These are phyloP conservation scores for Cheilosia pagana DNA, from an alignment of 2,888 invertebrate genomes.

Conservation along the genomic window DNA sequence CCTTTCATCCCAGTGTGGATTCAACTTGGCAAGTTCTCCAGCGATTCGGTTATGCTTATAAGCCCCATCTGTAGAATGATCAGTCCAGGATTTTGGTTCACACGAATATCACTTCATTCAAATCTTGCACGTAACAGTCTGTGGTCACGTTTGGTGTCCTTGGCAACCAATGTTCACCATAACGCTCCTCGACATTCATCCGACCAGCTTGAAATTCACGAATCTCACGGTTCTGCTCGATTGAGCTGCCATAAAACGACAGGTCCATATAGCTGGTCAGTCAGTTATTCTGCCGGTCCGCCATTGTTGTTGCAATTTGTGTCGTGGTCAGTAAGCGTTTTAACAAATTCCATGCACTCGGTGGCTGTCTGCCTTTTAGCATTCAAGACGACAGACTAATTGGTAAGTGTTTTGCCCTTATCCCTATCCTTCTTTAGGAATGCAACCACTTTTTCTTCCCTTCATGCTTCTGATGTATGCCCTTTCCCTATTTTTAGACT, in stretches of 20 bases:
- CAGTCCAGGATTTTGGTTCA: conserved; percentile 84
- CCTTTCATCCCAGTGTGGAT: conserved; percentile 85
- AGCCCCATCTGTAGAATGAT: conserved; percentile 84
- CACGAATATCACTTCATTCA: conserved; percentile 85
- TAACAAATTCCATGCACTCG: conserved; percentile 88
- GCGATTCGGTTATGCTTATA: conserved; percentile 85
- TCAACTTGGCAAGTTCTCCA: conserved; percentile 82
- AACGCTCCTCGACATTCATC: conserved; percentile 86
- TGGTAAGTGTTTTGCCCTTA: too few relatives aligned
- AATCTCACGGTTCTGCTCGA: conserved; percentile 87
- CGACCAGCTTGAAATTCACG: conserved; percentile 89
- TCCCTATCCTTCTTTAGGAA: too few relatives aligned
- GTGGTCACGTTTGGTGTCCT: conserved; percentile 87
- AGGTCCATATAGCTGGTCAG: conserved; percentile 86
- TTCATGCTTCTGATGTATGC: background rate
- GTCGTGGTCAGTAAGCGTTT: conserved; percentile 87
- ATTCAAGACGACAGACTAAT: too few relatives aligned
- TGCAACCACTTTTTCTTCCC: background rate
- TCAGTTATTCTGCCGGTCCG: conserved; percentile 87
- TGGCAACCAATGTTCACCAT: conserved; percentile 89
- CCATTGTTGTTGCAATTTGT: conserved; percentile 85
- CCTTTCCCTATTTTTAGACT: too few relatives aligned
- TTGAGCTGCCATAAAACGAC: conserved; percentile 91
- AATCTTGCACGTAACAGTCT: conserved; percentile 87
- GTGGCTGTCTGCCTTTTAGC: conserved; percentile 82